A percentile compares a stretch with the other conserved stretches of the same genome.
These are phyloP conservation scores for Oryzias dopingdopingensis DNA, from an alignment of 2,797 vertebrate genomes.

Conservation along the genomic window DNA sequence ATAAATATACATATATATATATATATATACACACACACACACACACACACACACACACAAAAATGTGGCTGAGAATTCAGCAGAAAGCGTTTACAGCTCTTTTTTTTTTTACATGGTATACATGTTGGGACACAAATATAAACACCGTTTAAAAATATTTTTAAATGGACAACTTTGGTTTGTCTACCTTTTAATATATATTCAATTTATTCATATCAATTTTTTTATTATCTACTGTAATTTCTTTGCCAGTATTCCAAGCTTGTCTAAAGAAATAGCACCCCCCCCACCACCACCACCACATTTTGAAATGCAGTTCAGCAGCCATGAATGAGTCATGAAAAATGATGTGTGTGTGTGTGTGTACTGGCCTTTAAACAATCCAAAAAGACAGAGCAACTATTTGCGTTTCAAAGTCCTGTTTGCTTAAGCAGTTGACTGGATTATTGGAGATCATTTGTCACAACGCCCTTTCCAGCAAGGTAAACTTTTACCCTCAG, in stretches of 20 bases:
- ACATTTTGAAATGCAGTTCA: constrained; percentile 18
- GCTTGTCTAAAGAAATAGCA: not conserved
- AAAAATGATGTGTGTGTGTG: constrained; percentile 1
- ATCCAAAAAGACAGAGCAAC: constrained; percentile 25
- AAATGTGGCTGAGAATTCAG: too few relatives aligned
- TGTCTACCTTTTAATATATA: not conserved
- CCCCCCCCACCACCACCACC: constrained; percentile 5
- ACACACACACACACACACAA: too few relatives aligned
- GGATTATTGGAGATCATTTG: constrained; percentile 6
- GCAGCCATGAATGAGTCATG: constrained; percentile 7
- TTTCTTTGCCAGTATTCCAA: not conserved
- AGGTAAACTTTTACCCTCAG: constrained; percentile 10
- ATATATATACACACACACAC: too few relatives aligned
- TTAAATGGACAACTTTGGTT: too few relatives aligned
- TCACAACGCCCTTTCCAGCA: constrained; percentile 4
- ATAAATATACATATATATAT: too few relatives aligned
- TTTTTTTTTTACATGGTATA: too few relatives aligned
- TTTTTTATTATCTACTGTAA: constrained; percentile 7
- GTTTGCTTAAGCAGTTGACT: constrained; percentile 5
- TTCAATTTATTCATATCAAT: constrained; percentile 1
- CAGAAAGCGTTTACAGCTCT: too few relatives aligned
- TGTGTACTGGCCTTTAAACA: constrained; percentile 29
- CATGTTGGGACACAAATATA: too few relatives aligned
- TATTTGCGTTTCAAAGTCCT: constrained; percentile 22
- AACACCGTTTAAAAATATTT: too few relatives aligned